These are phyloP conservation scores for Nomada ferruginata DNA, from an alignment of 2,888 invertebrate genomes.

Conservation along the genomic window DNA sequence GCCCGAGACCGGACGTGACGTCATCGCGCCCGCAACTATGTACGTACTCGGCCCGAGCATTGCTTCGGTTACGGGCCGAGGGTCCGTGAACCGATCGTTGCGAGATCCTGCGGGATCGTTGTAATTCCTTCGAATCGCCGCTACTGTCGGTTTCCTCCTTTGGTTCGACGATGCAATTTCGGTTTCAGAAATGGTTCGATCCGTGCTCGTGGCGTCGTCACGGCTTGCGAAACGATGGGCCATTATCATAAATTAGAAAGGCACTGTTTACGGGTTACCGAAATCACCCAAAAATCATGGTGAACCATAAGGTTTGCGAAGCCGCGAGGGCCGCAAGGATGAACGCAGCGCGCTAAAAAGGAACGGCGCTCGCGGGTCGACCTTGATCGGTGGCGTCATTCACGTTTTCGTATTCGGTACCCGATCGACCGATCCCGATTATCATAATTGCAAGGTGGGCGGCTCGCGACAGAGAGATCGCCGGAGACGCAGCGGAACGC, in stretches of 20 bases:
- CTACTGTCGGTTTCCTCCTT: background rate
- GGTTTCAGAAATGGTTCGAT: background rate
- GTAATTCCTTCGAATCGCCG: background rate
- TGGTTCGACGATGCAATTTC: background rate
- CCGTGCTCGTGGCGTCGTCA: background rate
- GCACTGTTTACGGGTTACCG: too few relatives aligned
- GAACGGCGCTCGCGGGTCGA: slow-evolving; percentile 28
- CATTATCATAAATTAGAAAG: background rate
- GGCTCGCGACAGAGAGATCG: slow-evolving; percentile 19
- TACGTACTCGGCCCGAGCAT: slow-evolving; percentile 53
- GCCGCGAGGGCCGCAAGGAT: slow-evolving; percentile 3
- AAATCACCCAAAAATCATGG: background rate
- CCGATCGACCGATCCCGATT: slow-evolving; percentile 54
- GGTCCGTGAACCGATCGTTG: slow-evolving; percentile 39
- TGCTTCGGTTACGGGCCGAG: slow-evolving; percentile 60
- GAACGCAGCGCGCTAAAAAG: slow-evolving; percentile 26
- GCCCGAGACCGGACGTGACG: slow-evolving; percentile 75
- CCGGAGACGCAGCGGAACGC: slow-evolving; percentile 18
- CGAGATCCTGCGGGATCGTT: slow-evolving; percentile 13
- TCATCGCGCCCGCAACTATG: slow-evolving; percentile 72
- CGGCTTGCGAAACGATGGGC: background rate
- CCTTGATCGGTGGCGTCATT: slow-evolving; percentile 57
- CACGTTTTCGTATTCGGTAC: slow-evolving; percentile 52
- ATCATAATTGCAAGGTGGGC: slow-evolving; percentile 66
- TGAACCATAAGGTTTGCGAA: background rate